Base-by-base conservation (phyloP, 2,113 vertebrate genomes). In the Rostratula benghalensis region DNA sequence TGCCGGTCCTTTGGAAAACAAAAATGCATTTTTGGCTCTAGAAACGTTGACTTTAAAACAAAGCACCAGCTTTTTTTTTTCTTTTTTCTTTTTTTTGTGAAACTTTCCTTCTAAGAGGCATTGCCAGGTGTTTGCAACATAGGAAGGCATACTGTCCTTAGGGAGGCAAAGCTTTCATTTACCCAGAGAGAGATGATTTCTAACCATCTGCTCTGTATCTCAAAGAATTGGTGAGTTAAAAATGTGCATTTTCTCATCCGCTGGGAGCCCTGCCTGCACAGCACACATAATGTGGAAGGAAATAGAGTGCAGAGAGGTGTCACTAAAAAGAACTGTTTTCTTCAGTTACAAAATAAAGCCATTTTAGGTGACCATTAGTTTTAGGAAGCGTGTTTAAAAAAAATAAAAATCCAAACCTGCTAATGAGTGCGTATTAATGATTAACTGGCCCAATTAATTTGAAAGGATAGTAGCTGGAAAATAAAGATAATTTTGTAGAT, bases 201-300 rank as follows among this genome's bases (percentile, higher is more conserved):
- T 70, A 89, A 75, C 94, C 97, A 98, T 97, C 95, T 98, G 96
- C 33, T 97, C 90, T 46, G 31, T 60, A 83, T 87, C 64, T 97
- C 94, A 89, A 48, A 92, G 93, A 94, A 73, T 30, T 37, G 27
- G 18, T 59, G 94, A 91, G 94, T 83, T 14, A 94, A 97, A 92
- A 88, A 93, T 5, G 59, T 87, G 87, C 77, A 76, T 97, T 93
- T 97, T 84, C 39, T 68, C 45, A 33, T 91, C 93, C 21, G 0
- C 39, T 74, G 67, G 60, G 94, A 95, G 45, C 83, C 83, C 46
- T 74, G 51, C 19, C 81, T 90, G 59, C 53, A 37, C 50, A 86
- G 85, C 82, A 67, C 50, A 65, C 6, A 18, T 13, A 82, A 80
- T 76, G 50, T 71, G 81, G 77, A 71, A 71, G 75, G 59, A 56